Base-by-base conservation (phyloP, 2,113 vertebrate genomes). In the Chamaea fasciata region DNA sequence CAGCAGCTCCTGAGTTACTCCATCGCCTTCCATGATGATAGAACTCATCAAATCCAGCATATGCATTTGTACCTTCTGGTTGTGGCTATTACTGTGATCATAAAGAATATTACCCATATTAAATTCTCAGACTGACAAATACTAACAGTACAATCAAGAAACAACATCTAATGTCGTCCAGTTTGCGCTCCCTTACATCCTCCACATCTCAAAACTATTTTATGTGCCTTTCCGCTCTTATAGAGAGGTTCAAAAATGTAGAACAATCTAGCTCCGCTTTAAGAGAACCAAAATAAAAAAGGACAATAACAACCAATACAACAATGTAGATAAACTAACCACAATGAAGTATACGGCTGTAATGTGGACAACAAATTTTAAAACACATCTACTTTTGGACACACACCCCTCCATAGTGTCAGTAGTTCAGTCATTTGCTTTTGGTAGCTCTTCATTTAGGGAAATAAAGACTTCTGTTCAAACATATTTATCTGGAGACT, bases 11-110 rank as follows among this genome's bases (percentile, higher is more conserved):
- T 99, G 99, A 92, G 99, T 99, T 97, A 99, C 99, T 96, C 99
- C 99, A 93, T 99, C 99, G 88, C 99, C 99, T 98, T 99, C 99
- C 98, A 99, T 99, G 98, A 99, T 99, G 98, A 99, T 99, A 97
- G 99, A 99, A 98, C 99, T 99, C 99, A 99, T 99, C 98, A 99
- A 98, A 96, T 99, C 99, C 98, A 99, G 97, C 99, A 99, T 99
- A 97, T 99, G 99, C 99, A 99, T 99, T 96, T 99, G 99, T 96
- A 99, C 99, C 95, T 99, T 99, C 98, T 99, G 99, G 97, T 99
- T 99, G 98, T 99, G 99, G 97, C 99, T 99, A 98, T 99, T 99
- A 97, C 99, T 99, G 95, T 85, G 94, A 94, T 82, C 76, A 94
- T 10, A 76, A 67, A 96, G 67, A 91, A 52, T 35, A 63, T 56